Evolutionary conservation across 2,797 vertebrate species (phyloP), one percentile per base, ranked within the genome.

Genomic region (Cichlasoma orientale): DNA sequence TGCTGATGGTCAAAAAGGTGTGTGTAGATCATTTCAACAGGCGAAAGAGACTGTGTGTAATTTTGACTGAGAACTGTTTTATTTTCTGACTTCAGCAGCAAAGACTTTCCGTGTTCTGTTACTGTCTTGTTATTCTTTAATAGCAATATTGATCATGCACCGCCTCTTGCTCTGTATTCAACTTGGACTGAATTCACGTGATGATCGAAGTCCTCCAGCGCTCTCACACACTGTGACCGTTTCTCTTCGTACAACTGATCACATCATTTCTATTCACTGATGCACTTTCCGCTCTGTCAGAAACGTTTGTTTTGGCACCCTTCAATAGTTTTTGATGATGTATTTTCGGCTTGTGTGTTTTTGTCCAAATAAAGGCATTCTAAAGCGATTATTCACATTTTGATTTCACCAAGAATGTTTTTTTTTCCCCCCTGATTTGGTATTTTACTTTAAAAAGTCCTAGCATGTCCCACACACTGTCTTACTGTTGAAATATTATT

Each of bases 211-310:
- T 77, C 56, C 21, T 44, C 36, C 25, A n/a, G 1, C 2, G 10
- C 36, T 36, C 36, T 1, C 36, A 11, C 36, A 36, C 36, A 10
- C 33, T 31, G 29, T 61, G 19, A 68, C 53, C 70, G 18, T 25
- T 44, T 68, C 50, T 53, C 57, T 38, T 38, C 44, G 14, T 55
- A 10, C 50, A 50, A 19, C 27, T 13, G 41, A 68, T 77, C 83
- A 75, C 56, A 47, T 80, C 38, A 36, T 84, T 76, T 84, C 50
- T 76, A 52, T 82, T 91, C 86, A 93, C 88, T 93, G 82, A 92
- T 89, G 93, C 94, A 94, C 94, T 95, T 94, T 95, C 55, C 66
- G 56, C 79, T 85, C 79, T 80, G 76, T 92, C 84, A 53, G 72
- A 88, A 82, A 54, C 9, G 16, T 77, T 82, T 70, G 56, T 83